Evolutionary conservation across 2,113 vertebrate genomes (phyloP).

Genomic region (Prionailurus viverrinus): DNA sequence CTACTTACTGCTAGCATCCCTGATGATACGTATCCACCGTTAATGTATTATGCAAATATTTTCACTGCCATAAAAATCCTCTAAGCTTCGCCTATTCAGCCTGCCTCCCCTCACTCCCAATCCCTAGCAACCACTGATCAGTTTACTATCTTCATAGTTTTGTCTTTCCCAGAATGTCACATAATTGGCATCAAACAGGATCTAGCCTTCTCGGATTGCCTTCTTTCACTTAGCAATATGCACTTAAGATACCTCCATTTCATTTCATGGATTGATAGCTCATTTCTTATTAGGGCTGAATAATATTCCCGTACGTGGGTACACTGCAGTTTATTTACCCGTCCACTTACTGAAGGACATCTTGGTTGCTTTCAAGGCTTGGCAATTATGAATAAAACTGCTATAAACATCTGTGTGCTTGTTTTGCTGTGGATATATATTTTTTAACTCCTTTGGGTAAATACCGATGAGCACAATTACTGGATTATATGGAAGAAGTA

Average conservation of each 20-base stretch:
- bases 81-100: neutral
- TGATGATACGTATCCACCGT: neutral
- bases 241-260: neutral
- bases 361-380: neutral
- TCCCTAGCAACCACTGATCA: neutral
- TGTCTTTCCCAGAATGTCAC: neutral
- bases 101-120: neutral
- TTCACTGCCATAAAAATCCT: neutral
- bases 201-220: neutral
- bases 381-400: neutral
- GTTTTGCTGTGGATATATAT: neutral
- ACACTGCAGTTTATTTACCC: neutral
- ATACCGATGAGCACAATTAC: neutral
- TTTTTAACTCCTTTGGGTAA: neutral
- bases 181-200: neutral
- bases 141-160: neutral
- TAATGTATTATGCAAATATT: neutral
- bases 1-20: neutral
- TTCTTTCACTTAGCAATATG: neutral
- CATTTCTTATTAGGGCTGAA: neutral
- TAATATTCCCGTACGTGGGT: neutral
- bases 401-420: neutral
- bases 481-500: neutral
- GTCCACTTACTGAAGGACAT: neutral
- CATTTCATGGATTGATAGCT: neutral